Conservation (phyloP, 2,888 invertebrate genomes). For the Eristalinus aeneus region DNA sequence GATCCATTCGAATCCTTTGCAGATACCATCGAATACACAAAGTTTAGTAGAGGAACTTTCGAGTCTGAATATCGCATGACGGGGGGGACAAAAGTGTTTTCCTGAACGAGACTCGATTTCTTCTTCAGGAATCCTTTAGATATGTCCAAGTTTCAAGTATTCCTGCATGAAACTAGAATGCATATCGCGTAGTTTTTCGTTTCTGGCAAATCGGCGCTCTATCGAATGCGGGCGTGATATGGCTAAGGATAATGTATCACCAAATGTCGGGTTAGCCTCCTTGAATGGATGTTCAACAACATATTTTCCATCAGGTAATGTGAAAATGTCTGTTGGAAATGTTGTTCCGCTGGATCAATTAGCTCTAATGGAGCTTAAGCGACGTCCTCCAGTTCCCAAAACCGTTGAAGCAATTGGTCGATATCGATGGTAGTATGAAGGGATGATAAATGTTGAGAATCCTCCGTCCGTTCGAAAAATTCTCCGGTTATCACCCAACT, state of each 20-base stretch:
- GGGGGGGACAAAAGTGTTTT: conserved; percentile 38
- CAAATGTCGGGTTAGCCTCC: conserved; percentile 14
- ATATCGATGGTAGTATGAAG: neutral
- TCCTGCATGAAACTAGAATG: no score
- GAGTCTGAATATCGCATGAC: conserved; percentile 60
- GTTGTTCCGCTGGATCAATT: conserved; percentile 29
- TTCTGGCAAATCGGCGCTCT: no score
- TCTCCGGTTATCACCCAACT: no score
- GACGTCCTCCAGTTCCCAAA: conserved; percentile 10
- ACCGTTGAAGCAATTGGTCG: no score
- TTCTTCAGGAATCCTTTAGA: no score
- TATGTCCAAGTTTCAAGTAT: no score
- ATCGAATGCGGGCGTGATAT: no score
- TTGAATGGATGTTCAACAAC: conserved; percentile 45
- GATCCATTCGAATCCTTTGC: conserved; percentile 30
- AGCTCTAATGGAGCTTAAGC: neutral
- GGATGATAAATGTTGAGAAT: neutral
- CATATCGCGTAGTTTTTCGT: no score
- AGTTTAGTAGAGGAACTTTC: conserved; percentile 30
- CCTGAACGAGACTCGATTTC: neutral
- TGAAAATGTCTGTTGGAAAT: conserved; percentile 24
- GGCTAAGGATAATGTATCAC: conserved; percentile 17
- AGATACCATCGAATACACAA: conserved; percentile 42
- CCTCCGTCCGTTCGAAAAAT: neutral
- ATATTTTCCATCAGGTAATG: conserved; percentile 40